These are phyloP conservation scores for Sarcophaga peregrina DNA, from an alignment of 1,140 invertebrate genomes.

Conservation along the genomic window DNA sequence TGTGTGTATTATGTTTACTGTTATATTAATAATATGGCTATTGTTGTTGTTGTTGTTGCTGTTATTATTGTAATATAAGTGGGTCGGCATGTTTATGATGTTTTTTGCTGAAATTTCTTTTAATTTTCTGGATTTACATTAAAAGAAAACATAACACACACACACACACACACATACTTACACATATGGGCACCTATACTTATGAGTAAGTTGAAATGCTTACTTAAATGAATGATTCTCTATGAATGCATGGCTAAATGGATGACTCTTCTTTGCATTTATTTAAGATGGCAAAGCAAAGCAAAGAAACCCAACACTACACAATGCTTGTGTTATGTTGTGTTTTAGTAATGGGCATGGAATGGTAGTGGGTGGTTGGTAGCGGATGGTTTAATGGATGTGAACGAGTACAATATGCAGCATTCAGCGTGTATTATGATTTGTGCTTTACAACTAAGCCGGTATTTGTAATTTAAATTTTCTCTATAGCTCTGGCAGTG, in stretches of 20 bases:
- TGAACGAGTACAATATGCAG: too few relatives aligned
- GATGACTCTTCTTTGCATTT: background rate
- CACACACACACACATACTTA: too few relatives aligned
- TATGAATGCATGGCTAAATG: background rate
- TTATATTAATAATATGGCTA: too few relatives aligned
- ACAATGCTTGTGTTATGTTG: background rate
- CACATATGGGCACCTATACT: too few relatives aligned
- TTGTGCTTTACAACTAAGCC: background rate
- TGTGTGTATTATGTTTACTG: background rate
- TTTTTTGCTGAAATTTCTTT: conserved; percentile 27
- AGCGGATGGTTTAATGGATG: too few relatives aligned
- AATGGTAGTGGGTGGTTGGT: background rate
- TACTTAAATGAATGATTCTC: background rate
- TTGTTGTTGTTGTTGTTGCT: background rate
- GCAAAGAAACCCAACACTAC: background rate
- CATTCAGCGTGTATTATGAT: background rate
- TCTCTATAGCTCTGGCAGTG: background rate
- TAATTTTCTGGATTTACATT: conserved; percentile 39
- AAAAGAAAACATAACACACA: background rate
- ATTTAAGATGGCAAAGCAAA: background rate
- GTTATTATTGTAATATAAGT: conserved; percentile 26
- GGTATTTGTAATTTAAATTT: conserved; percentile 36
- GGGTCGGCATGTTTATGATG: conserved; percentile 18
- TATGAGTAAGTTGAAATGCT: too few relatives aligned
- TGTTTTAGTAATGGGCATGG: background rate